phyloP scores from a whole-genome alignment of 1,140 invertebrate genomes.

The Danaus plexippus region DNA sequence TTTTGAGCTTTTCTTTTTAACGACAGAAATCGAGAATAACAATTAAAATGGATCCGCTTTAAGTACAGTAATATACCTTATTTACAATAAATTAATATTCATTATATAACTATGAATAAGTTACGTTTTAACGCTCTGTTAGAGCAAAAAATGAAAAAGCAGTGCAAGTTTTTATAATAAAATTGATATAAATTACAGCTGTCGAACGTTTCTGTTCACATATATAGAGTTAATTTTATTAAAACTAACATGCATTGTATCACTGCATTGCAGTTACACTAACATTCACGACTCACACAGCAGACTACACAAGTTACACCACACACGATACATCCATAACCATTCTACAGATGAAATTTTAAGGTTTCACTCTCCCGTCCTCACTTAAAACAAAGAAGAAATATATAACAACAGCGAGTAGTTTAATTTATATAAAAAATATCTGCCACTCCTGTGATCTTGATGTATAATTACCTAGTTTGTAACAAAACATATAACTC shows the following conservation, averaged over 20 bases:
- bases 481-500: too few species aligned
- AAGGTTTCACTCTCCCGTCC: too few species aligned
- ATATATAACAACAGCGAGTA: too few species aligned
- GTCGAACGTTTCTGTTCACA: slow-evolving; percentile 3
- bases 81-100: slow-evolving; percentile 52
- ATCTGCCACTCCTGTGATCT: too few species aligned
- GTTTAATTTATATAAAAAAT: too few species aligned
- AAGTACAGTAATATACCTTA: slow-evolving; percentile 66
- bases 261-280: slow-evolving; percentile 65
- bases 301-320: too few species aligned
- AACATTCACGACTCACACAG: slow-evolving; percentile 7
- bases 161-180: slow-evolving; percentile 25
- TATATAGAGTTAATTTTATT: slow-evolving; percentile 14
- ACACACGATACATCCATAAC: too few species aligned
- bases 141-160: slow-evolving; percentile 33
- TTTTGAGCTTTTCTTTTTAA: too few species aligned
- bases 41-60: slow-evolving; percentile 41
- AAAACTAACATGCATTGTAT: slow-evolving; percentile 42
- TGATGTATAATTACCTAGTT: too few species aligned
- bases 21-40: too few species aligned
- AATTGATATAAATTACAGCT: slow-evolving; percentile 11
- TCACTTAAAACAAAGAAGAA: too few species aligned
- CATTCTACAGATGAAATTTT: too few species aligned
- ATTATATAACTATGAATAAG: slow-evolving; percentile 38
- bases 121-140: slow-evolving; percentile 51